Conservation (phyloP, 1,140 invertebrate genomes). For the Protaetia brevitarsis region DNA sequence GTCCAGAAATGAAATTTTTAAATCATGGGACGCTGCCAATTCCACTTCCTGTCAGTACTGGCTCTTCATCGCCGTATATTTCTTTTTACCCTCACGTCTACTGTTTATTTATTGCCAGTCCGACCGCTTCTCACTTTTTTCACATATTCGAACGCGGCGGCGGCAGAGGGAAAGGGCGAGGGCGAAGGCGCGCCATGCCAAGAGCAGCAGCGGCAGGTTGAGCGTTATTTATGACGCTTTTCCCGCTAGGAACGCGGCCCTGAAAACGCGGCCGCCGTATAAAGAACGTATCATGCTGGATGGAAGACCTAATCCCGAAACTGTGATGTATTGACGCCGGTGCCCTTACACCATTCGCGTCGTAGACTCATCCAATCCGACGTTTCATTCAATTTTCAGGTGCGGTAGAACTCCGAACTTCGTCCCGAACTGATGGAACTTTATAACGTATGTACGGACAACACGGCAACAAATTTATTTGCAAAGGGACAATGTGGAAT, state of each 20-base stretch:
- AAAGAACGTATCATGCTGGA: conserved; percentile 45
- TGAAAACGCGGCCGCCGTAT: conserved; percentile 39
- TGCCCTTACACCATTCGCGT: conserved; percentile 25
- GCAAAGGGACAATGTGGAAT: not conserved
- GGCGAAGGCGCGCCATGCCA: conserved; percentile 33
- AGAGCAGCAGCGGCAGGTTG: conserved; percentile 38
- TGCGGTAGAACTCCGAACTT: conserved; percentile 21
- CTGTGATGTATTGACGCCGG: conserved; percentile 43
- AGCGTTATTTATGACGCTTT: conserved; percentile 47
- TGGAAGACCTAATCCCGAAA: conserved; percentile 42
- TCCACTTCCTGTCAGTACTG: conserved; percentile 28
- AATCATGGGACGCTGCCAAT: conserved; percentile 26
- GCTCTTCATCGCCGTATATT: conserved; percentile 29
- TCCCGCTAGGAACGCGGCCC: conserved; percentile 40
- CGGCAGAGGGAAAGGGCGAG: conserved; percentile 27
- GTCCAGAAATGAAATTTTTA: conserved; percentile 21
- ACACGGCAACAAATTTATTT: conserved; percentile 6
- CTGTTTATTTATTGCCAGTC: conserved; percentile 36
- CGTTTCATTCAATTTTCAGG: conserved; percentile 36
- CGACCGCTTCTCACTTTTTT: conserved; percentile 40
- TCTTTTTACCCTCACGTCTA: conserved; percentile 29
- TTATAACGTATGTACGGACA: not conserved
- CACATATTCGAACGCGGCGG: conserved; percentile 47
- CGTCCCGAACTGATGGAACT: conserved; percentile 18
- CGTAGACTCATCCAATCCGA: conserved; percentile 29